Percentiles rank a stretch among this genome's conserved stretches.
phyloP scores from a whole-genome alignment of 2,888 invertebrate genomes.

The Gordius sp. region DNA sequence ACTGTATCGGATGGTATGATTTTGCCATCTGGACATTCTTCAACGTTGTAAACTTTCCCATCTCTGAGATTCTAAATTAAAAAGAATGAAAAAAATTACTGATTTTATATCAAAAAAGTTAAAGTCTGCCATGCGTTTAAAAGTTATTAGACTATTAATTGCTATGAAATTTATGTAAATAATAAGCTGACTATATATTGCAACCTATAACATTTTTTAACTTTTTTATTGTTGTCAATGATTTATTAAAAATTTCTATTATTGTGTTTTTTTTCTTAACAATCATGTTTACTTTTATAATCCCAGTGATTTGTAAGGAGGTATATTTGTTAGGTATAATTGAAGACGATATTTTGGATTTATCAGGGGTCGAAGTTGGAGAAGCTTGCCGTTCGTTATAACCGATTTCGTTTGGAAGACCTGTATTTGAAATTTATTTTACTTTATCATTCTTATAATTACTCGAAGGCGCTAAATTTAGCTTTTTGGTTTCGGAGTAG shows the following conservation, averaged over 20 bases:
- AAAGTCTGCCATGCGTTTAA: no score
- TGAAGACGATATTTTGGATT: neutral
- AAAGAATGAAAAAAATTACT: neutral
- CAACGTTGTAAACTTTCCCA: constrained; percentile 3
- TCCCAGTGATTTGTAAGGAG: neutral
- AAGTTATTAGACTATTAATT: no score
- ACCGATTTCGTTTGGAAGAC: no score
- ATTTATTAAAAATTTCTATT: no score
- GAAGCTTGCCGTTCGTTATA: neutral
- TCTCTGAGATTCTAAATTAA: constrained; percentile 4
- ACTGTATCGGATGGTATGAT: constrained; percentile 1
- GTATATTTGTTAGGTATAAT: constrained; percentile 11
- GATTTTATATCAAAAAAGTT: neutral
- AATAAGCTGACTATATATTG: no score
- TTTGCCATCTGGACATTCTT: constrained; percentile 4
- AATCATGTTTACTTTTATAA: neutral
- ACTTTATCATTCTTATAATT: neutral
- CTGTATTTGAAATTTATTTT: neutral
- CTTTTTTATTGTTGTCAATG: no score
- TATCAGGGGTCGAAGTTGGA: neutral
- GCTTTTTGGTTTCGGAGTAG: constrained; percentile 1
- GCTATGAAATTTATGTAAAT: no score
- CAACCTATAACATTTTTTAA: no score
- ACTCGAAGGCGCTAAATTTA: neutral
- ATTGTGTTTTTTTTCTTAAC: neutral